Conservation (phyloP, 1,140 invertebrate species). For the Sinella curviseta region DNA sequence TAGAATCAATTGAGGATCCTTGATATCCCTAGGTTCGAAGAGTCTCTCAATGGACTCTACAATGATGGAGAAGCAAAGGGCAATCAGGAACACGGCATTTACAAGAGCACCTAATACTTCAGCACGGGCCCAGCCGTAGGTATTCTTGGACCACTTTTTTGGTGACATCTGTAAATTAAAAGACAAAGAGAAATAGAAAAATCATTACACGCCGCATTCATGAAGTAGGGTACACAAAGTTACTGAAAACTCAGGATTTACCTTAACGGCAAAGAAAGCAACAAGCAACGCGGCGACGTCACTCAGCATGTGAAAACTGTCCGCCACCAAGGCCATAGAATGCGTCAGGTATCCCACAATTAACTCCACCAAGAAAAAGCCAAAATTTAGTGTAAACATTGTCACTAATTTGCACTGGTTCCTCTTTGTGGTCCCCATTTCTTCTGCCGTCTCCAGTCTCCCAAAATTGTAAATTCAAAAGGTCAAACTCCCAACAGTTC, state of each 20-base stretch:
- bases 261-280: constrained; percentile 85
- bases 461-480: too few species aligned
- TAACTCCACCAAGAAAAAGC: constrained; percentile 86
- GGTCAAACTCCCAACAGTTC: too few species aligned
- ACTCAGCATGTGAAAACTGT: constrained; percentile 91
- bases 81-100: constrained; percentile 86
- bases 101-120: constrained; percentile 88
- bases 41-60: constrained; percentile 83
- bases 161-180: constrained; percentile 77
- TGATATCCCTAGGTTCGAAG: constrained; percentile 71
- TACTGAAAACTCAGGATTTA: constrained; percentile 60
- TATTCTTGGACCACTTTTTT: constrained; percentile 92
- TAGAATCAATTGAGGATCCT: constrained; percentile 73
- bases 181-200: not conserved
- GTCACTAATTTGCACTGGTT: constrained; percentile 90
- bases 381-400: constrained; percentile 80
- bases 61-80: constrained; percentile 86
- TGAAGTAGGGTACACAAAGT: not conserved
- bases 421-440: constrained; percentile 57
- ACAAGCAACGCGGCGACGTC: constrained; percentile 87
- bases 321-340: constrained; percentile 86
- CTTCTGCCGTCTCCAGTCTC: too few species aligned
- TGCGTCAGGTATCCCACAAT: constrained; percentile 87
- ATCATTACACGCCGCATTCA: not conserved
- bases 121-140: constrained; percentile 88